Base-by-base conservation (phyloP, 1,140 invertebrate species). In the Lordiphosa collinella region DNA sequence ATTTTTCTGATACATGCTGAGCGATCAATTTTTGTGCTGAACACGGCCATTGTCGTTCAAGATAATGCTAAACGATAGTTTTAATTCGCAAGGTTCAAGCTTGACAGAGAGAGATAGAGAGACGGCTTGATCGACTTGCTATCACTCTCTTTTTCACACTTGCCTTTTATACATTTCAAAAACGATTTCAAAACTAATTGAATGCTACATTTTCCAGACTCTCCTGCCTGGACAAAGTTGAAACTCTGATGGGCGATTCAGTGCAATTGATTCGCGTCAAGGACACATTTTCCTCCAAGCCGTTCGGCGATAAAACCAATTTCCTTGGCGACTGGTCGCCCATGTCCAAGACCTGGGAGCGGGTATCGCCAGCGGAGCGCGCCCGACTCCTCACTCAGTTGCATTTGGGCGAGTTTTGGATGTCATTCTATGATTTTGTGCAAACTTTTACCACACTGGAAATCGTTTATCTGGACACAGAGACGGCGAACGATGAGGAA, bases 321-420 rank as follows among this genome's bases (percentile, higher is more conserved):
- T 95, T 95, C 64, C 89, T 92, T 11, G 94, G 94, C 2, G 91
- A 93, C 16, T 95, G 94, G 94, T 92, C 93, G 1, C 89, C 92
- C 25, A 91, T 92, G 43, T 92, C 93, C 1, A 90, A 92, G 14
- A 93, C 95, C 61, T 96, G 94, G 94, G 93, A 95, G 38, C 92
- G 94, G 51, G 91, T 96, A 4, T 91, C 93, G 2, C 90, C 91
- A 3, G 90, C 92, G 29, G 95, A 96, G 87, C 91, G 93, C 37
- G 93, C 96, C 61, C 90, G 95, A 37, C 89, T 97, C 1, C 91
- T 92, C 37, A 90, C 91, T 40, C 93, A 93, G 65, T 91, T 93
- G 76, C 90, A 91, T 6, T 93, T 94, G 68, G 95, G 95, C 25
- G 95, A 96, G 89, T 97, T 97, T 89, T 97, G 95, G 94, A 96